phyloP scores from a whole-genome alignment of 2,113 vertebrate species.

The Cyanistes caeruleus region DNA sequence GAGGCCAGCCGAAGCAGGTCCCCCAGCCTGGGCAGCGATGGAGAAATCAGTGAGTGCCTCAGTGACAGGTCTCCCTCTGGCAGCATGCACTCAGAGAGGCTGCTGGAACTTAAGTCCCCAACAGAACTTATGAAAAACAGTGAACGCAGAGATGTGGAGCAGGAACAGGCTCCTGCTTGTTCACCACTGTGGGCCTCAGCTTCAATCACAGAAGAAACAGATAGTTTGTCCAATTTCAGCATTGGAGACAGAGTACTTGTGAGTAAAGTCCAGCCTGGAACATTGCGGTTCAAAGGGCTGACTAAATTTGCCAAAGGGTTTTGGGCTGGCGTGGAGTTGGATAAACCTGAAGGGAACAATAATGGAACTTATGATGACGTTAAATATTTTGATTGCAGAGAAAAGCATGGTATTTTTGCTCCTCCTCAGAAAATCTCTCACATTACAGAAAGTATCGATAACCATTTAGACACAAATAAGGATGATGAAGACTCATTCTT shows the following conservation, averaged over 20 bases:
- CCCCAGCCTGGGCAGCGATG: constrained; percentile 75
- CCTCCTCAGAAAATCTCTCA: constrained; percentile 90
- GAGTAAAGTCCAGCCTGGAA: constrained; percentile 89
- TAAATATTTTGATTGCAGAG: constrained; percentile 87
- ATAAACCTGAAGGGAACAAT: constrained; percentile 92
- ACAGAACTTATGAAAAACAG: constrained; percentile 68
- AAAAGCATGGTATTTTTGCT: constrained; percentile 91
- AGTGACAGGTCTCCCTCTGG: constrained; percentile 75
- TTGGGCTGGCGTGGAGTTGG: constrained; percentile 94
- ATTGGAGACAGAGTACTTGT: constrained; percentile 91
- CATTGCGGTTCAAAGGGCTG: constrained; percentile 87
- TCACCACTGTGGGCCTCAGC: constrained; percentile 39
- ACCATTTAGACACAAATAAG: constrained; percentile 74
- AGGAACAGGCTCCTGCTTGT: neutral
- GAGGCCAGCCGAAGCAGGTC: constrained; percentile 60
- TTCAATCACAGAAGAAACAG: neutral
- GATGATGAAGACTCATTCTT: constrained; percentile 84
- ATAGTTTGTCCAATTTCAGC: constrained; percentile 80
- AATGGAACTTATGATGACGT: constrained; percentile 88
- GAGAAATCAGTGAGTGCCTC: constrained; percentile 83
- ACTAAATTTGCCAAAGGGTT: constrained; percentile 91
- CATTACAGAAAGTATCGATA: constrained; percentile 76
- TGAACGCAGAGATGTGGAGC: constrained; percentile 68
- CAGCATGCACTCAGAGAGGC: constrained; percentile 71
- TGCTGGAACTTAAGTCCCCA: constrained; percentile 78